These are phyloP conservation scores for Acromyrmex echinatior DNA, from an alignment of 1,140 invertebrate species.

Conservation along the genomic window DNA sequence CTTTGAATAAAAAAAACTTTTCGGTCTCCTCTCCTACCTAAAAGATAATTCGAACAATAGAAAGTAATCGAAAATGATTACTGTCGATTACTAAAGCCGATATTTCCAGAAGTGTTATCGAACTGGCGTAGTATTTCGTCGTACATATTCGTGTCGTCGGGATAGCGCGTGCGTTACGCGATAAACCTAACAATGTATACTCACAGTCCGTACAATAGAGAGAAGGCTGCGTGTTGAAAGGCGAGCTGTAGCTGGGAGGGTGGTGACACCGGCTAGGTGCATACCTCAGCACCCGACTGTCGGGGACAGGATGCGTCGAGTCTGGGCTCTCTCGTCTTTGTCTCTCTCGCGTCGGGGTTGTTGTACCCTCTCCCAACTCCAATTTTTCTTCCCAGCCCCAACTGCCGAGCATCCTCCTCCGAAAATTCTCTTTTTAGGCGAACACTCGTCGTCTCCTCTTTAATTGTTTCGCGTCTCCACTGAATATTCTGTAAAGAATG, in stretches of 20 bases:
- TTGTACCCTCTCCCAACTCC: constrained; percentile 82
- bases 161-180: background rate
- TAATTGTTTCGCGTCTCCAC: constrained; percentile 79
- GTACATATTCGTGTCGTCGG: background rate
- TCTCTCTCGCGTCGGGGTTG: constrained; percentile 76
- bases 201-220: constrained; percentile 85
- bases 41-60: background rate
- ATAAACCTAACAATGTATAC: constrained; percentile 65
- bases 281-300: constrained; percentile 86
- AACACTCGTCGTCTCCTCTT: constrained; percentile 81
- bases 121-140: background rate
- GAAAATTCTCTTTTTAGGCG: constrained; percentile 81
- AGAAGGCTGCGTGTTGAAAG: constrained; percentile 83
- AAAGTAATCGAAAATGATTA: background rate
- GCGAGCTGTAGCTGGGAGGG: constrained; percentile 82
- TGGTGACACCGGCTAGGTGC: constrained; percentile 85
- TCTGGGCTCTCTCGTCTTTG: constrained; percentile 82
- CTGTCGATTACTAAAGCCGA: background rate
- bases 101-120: background rate
- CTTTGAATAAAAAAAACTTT: background rate
- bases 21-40: background rate
- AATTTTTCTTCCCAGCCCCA: constrained; percentile 85
- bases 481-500: constrained; percentile 76
- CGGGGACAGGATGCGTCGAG: constrained; percentile 85
- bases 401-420: constrained; percentile 86